Conservation (phyloP, 1,140 invertebrate genomes). For the Penaeus vannamei region DNA sequence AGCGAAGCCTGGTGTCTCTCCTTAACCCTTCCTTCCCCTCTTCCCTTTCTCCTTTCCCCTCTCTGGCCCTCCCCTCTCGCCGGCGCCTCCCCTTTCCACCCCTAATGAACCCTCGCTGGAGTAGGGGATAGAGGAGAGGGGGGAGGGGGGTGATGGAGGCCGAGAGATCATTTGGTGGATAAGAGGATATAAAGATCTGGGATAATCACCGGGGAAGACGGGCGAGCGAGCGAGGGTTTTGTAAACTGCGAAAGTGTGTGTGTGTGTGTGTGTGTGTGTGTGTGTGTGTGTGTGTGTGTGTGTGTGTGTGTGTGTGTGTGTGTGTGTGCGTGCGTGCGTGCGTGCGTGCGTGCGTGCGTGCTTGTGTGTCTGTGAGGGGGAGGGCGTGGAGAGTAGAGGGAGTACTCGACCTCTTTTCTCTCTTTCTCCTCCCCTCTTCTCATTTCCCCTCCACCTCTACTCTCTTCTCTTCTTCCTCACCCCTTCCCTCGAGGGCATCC, state of each 20-base stretch:
- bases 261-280: background rate
- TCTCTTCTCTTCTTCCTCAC: background rate
- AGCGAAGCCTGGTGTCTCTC: too few species aligned
- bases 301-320: background rate
- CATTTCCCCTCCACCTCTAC: background rate
- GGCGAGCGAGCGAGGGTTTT: too few species aligned
- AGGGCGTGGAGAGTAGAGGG: background rate
- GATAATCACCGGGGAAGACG: too few species aligned
- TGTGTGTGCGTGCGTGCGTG: background rate
- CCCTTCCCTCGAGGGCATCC: background rate
- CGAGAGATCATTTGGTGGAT: background rate
- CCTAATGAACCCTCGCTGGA: background rate
- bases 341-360: background rate
- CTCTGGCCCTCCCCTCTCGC: too few species aligned
- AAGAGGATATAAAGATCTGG: too few species aligned
- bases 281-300: conserved; percentile 24
- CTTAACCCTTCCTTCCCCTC: too few species aligned
- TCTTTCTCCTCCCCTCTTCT: background rate
- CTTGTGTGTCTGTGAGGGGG: background rate
- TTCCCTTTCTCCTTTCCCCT: too few species aligned
- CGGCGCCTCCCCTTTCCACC: too few species aligned
- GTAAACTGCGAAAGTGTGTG: too few species aligned
- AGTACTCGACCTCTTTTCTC: background rate
- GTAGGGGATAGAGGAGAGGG: background rate
- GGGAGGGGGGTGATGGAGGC: background rate